Conservation (phyloP, 2,888 invertebrate species). For the Phortica okadai region DNA sequence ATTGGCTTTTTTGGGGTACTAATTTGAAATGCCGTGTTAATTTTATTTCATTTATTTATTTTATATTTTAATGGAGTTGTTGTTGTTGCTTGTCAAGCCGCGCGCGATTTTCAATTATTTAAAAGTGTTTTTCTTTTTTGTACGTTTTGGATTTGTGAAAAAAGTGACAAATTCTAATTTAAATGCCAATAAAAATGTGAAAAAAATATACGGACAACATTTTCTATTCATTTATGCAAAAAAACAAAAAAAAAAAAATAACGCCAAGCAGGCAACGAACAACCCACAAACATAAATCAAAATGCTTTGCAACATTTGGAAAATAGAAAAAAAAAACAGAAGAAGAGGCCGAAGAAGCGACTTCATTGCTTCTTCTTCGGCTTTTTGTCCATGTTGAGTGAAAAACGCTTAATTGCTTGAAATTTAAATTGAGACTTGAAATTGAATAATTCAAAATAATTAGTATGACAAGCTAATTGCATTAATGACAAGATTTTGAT, state of each 20-base stretch:
- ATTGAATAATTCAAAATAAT: conserved; percentile 76
- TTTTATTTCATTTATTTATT: conserved; percentile 7
- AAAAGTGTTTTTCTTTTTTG: conserved; percentile 64
- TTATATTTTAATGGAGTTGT: conserved; percentile 22
- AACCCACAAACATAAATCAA: conserved; percentile 31
- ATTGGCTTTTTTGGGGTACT: conserved; percentile 11
- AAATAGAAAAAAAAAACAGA: conserved; percentile 15
- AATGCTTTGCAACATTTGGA: background rate
- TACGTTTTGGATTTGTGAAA: conserved; percentile 24
- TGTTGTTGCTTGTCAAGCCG: conserved; percentile 56
- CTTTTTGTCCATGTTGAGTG: background rate
- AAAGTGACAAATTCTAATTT: conserved; percentile 33
- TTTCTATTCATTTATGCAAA: conserved; percentile 26
- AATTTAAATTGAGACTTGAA: conserved; percentile 74
- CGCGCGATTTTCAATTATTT: conserved; percentile 68
- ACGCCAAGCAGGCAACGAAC: background rate
- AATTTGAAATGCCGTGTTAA: too few relatives aligned
- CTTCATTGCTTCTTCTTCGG: background rate
- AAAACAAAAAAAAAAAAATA: background rate
- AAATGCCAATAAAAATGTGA: conserved; percentile 19
- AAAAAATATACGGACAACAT: conserved; percentile 4
- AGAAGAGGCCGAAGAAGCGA: background rate
- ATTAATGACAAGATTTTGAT: conserved; percentile 66
- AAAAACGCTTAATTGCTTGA: conserved; percentile 61
- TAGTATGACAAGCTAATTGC: conserved; percentile 66